Conservation (phyloP, 2,888 invertebrate species). For the Mystacides longicornis region DNA sequence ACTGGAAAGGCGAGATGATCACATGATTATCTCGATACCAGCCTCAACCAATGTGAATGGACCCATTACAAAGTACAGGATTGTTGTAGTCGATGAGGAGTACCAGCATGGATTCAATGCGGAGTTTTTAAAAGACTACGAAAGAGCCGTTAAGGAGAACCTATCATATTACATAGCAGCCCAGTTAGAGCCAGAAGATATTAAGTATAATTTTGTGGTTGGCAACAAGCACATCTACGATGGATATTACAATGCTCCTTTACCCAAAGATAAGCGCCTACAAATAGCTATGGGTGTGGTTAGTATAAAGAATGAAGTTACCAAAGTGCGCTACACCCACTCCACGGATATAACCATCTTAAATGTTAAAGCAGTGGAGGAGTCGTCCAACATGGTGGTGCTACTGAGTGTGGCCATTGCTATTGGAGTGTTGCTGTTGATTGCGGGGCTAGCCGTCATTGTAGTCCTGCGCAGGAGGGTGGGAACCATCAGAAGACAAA, state of each 20-base stretch:
- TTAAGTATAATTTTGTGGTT: conserved; percentile 61
- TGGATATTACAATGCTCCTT: conserved; percentile 67
- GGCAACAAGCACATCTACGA: conserved; percentile 71
- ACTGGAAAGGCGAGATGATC: conserved; percentile 51
- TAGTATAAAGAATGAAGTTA: conserved; percentile 58
- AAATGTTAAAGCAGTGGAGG: conserved; percentile 42
- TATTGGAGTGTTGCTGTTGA: conserved; percentile 63
- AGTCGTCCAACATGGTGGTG: conserved; percentile 44
- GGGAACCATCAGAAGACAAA: conserved; percentile 40
- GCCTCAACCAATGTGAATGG: conserved; percentile 69
- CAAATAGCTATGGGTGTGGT: conserved; percentile 65
- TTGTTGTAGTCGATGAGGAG: conserved; percentile 64
- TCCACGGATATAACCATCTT: conserved; percentile 46
- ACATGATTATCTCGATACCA: conserved; percentile 59
- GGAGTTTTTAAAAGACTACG: conserved; percentile 55
- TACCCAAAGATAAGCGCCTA: conserved; percentile 55
- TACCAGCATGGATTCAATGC: conserved; percentile 56
- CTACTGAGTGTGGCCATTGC: conserved; percentile 55
- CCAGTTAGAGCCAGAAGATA: conserved; percentile 61
- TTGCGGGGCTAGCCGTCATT: conserved; percentile 56
- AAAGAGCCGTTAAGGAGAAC: conserved; percentile 58
- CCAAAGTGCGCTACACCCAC: conserved; percentile 58
- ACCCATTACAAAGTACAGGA: conserved; percentile 65
- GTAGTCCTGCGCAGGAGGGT: conserved; percentile 47
- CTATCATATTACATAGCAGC: conserved; percentile 77